These are phyloP conservation scores for Diploptera punctata DNA, from an alignment of 2,888 invertebrate genomes.

Conservation along the genomic window DNA sequence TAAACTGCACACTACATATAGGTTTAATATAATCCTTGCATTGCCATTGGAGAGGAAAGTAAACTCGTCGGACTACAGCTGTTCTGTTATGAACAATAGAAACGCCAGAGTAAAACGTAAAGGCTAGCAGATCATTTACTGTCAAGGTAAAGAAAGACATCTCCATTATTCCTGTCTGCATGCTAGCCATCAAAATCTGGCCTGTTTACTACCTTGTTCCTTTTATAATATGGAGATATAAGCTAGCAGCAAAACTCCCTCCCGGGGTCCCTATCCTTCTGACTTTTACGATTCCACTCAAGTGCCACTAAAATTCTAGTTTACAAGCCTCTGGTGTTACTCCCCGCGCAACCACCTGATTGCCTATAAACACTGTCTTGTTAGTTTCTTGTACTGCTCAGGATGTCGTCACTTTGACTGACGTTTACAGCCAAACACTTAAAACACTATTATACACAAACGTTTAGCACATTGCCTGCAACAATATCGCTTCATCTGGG, in stretches of 20 bases:
- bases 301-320: conserved; percentile 25
- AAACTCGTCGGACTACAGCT: background rate
- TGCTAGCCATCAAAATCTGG: conserved; percentile 6
- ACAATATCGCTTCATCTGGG: too few species aligned
- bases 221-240: conserved; percentile 2
- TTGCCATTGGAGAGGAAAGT: too few species aligned
- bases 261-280: conserved; percentile 23
- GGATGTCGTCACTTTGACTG: conserved; percentile 30
- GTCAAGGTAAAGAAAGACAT: background rate
- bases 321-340: conserved; percentile 11
- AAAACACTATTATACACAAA: conserved; percentile 23
- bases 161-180: background rate
- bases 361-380: background rate
- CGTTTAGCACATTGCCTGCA: conserved; percentile 31
- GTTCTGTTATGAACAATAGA: background rate
- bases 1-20: too few species aligned
- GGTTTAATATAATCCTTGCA: too few species aligned
- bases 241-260: conserved; percentile 12
- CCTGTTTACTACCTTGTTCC: background rate
- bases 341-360: background rate
- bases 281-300: conserved; percentile 29
- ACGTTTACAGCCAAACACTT: conserved; percentile 31
- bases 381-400: background rate
- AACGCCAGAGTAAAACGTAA: too few species aligned
- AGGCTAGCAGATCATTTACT: background rate